These are phyloP conservation scores for Pelecanoides urinatrix DNA, from an alignment of 2,113 vertebrate species.

Conservation along the genomic window DNA sequence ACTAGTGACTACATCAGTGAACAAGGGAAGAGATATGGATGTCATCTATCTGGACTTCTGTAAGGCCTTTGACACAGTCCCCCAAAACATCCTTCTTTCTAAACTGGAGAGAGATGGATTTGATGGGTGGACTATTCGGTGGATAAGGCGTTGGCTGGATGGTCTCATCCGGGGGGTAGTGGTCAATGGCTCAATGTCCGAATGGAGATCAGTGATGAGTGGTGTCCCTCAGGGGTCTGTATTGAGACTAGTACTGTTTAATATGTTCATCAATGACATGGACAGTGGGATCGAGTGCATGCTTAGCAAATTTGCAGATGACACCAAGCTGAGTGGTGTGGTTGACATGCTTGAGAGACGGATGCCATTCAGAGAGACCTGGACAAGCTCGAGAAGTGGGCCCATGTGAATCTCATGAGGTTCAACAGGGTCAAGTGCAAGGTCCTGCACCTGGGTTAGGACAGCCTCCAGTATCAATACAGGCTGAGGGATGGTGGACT, in stretches of 20 bases:
- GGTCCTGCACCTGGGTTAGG: neutral
- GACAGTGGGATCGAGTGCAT: neutral
- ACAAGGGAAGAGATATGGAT: neutral
- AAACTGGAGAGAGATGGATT: neutral
- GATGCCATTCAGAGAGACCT: neutral
- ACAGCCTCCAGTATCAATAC: too few relatives aligned
- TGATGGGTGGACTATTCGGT: neutral
- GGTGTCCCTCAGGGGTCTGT: neutral
- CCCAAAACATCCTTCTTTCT: neutral
- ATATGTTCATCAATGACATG: neutral
- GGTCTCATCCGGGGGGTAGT: neutral
- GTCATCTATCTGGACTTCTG: neutral
- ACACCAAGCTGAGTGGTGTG: neutral
- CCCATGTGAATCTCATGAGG: too few relatives aligned
- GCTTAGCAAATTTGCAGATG: neutral
- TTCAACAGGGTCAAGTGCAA: neutral
- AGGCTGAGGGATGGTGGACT: neutral
- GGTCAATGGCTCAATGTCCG: neutral
- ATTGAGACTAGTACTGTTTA: neutral
- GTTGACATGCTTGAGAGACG: neutral
- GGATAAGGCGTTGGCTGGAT: neutral
- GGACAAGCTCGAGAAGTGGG: too few relatives aligned
- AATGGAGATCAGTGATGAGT: neutral
- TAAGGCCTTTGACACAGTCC: neutral
- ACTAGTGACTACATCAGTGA: neutral